Evolutionary conservation across 2,113 vertebrate species (phyloP).

Genomic region (Strigops habroptila): DNA sequence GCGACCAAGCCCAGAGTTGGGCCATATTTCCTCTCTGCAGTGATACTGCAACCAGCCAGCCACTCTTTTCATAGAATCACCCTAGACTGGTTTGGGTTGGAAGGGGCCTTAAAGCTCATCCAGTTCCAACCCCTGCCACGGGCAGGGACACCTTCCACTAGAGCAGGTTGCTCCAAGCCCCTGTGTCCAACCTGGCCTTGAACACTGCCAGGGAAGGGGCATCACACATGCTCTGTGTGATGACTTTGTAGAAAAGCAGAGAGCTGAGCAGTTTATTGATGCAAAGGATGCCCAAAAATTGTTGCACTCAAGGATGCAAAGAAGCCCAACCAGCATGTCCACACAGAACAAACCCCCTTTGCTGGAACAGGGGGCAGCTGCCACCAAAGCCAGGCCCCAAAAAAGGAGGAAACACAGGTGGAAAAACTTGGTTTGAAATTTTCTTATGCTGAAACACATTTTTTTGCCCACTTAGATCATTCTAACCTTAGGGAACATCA

Average conservation of each 20-base stretch:
- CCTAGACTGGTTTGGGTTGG: background rate
- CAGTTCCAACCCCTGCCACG: background rate
- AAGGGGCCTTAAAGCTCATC: background rate
- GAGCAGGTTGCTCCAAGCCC: background rate
- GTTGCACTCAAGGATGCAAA: background rate
- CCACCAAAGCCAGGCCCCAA: background rate
- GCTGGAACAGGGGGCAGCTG: background rate
- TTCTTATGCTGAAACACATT: background rate
- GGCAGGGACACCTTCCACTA: background rate
- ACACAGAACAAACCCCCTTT: rapidly evolving
- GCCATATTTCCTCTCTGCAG: background rate
- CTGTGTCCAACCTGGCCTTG: background rate
- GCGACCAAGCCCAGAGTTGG: rapidly evolving
- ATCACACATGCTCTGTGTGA: background rate
- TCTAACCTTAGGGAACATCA: background rate
- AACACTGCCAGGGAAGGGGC: background rate
- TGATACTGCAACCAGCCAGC: background rate
- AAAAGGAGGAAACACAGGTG: background rate
- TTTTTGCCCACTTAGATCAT: slow-evolving; percentile 9
- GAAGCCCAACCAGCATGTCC: background rate
- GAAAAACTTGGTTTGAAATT: background rate
- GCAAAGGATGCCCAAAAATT: too few species aligned
- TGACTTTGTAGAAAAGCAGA: background rate
- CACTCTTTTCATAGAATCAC: background rate
- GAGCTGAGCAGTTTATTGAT: background rate